phyloP scores from a whole-genome alignment of 2,797 vertebrate genomes.

The Siniperca undulata region DNA sequence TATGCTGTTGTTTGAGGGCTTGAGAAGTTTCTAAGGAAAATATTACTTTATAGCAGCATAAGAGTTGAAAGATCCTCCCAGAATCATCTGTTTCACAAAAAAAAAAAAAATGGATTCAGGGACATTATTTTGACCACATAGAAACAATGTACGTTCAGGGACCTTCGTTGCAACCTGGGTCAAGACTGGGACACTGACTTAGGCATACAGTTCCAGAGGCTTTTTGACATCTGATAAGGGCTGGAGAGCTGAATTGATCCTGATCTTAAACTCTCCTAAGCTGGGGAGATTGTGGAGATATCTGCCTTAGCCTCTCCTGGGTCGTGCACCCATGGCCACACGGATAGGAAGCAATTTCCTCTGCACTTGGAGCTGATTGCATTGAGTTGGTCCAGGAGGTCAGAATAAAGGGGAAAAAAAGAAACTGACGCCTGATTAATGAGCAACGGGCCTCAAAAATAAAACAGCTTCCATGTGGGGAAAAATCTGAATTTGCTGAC shows the following conservation, averaged over 20 bases:
- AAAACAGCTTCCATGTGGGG: conserved; percentile 79
- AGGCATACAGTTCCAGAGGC: conserved; percentile 62
- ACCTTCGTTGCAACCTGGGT: conserved; percentile 54
- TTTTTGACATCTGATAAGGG: conserved; percentile 83
- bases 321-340: conserved; percentile 73
- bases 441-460: conserved; percentile 68
- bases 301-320: conserved; percentile 64
- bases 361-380: conserved; percentile 82
- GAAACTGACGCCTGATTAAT: conserved; percentile 74
- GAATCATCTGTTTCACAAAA: conserved; percentile 36
- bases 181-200: conserved; percentile 61
- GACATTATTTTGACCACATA: conserved; percentile 37
- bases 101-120: neutral
- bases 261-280: conserved; percentile 82
- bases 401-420: conserved; percentile 42
- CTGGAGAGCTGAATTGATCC: conserved; percentile 76
- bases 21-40: conserved; percentile 12
- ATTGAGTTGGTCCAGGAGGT: conserved; percentile 71
- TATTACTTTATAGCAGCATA: conserved; percentile 18
- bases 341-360: conserved; percentile 84
- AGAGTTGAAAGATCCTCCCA: conserved; percentile 35
- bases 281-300: conserved; percentile 81
- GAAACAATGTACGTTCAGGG: conserved; percentile 27
- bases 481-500: conserved; percentile 37
- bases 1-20: conserved; percentile 12